Evolutionary conservation across 2,888 invertebrate genomes (phyloP).

Genomic region (Heteromurus nitidus): DNA sequence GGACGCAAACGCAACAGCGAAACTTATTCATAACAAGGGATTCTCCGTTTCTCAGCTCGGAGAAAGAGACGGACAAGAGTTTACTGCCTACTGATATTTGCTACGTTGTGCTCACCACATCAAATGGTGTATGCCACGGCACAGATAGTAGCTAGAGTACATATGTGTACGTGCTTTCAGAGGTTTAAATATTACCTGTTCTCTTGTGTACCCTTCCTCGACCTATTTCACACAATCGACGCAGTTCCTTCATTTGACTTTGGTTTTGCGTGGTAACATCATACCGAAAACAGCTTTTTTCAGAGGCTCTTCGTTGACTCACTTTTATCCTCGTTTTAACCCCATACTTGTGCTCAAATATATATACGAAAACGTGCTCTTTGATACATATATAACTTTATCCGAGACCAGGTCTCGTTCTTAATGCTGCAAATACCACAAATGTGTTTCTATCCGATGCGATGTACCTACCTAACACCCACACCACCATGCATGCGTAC

Average conservation of each 20-base stretch:
- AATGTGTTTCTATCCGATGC: too few species aligned
- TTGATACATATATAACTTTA: not conserved
- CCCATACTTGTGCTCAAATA: not conserved
- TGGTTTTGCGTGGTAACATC: constrained; percentile 23
- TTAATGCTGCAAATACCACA: too few species aligned
- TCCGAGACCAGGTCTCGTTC: not conserved
- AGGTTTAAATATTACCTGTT: constrained; percentile 20
- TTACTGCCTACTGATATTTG: not conserved
- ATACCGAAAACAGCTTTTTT: not conserved
- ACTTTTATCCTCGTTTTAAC: not conserved
- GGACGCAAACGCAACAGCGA: constrained; percentile 37
- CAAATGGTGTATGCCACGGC: too few species aligned
- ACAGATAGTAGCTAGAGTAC: too few species aligned
- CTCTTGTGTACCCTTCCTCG: constrained; percentile 44
- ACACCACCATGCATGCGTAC: not conserved
- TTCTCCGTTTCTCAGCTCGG: too few species aligned
- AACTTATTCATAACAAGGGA: constrained; percentile 47
- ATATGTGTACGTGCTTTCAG: too few species aligned
- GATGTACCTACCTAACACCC: too few species aligned
- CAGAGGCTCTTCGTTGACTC: not conserved
- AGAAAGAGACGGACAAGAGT: not conserved
- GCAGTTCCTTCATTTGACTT: constrained; percentile 38
- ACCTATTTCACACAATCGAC: constrained; percentile 38
- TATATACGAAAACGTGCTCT: not conserved
- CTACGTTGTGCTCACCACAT: not conserved